Evolutionary conservation across 2,888 invertebrate genomes (phyloP), one percentile per base, ranked within the genome.

Genomic region (Cataglyphis livida): DNA sequence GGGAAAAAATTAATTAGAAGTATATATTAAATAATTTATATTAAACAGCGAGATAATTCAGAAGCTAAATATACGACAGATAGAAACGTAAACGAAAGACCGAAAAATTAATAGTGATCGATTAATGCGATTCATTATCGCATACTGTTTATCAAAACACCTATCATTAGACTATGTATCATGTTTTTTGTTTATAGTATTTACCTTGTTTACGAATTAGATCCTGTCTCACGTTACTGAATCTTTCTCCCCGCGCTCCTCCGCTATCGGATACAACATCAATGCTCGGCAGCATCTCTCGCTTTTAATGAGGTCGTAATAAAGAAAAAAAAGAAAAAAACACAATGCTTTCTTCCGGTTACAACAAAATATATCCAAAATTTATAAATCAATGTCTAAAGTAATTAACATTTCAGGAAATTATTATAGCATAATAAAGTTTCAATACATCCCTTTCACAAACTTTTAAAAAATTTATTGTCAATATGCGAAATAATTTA

Each of bases 261-360:
- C 61, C 32, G 64, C 70, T 89, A 89, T 89, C 90, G 81, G 83
- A 85, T 82, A 84, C 84, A 66, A 85, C 88, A 85, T 89, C 87
- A 87, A 90, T 81, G 87, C 85, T 87, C 88, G 83, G 83, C 65
- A 85, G 85, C 88, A 85, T 90, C 90, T 87, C 85, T 84, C 87
- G 82, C 85, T 89, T 89, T 89, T 89, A 82, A 75, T 81, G 32
- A 48, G 76, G 83, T 84, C 71, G 73, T 84, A 88, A 88, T 70
- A 44, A 12, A 44, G 1, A 15, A 15, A 44, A 15, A 15, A 25
- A 4, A 44, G 5, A 44, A 15, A 15, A 4, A 64, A 59, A 59
- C 66, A 21, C 62, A 65, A 25, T 84, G 66, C 78, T 89, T 89
- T 88, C 88, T 89, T 89, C 90, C 89, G 83, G 81, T 84, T 87